These are phyloP conservation scores for Myripristis jacobus DNA, from an alignment of 2,797 vertebrate genomes.

Conservation along the genomic window DNA sequence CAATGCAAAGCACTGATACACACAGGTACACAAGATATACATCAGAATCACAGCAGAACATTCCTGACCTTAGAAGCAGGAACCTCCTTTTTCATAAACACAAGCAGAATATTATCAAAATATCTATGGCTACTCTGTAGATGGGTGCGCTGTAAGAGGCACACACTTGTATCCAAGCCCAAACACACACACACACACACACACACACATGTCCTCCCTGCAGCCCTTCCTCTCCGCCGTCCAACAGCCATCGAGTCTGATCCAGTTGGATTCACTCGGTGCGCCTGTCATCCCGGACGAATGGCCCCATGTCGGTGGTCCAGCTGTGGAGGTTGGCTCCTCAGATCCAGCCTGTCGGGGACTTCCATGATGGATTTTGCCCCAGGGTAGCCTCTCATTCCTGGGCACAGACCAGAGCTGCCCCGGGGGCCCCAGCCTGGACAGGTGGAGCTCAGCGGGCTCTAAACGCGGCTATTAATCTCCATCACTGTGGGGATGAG, in stretches of 20 bases:
- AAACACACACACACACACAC: conserved; percentile 8
- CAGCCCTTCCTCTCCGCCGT: conserved; percentile 14
- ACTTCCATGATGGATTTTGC: conserved; percentile 67
- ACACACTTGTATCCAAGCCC: neutral
- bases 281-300: conserved; percentile 66
- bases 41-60: neutral
- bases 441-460: conserved; percentile 82
- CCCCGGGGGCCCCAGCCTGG: conserved; percentile 64
- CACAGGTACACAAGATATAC: neutral
- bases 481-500: conserved; percentile 71
- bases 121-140: neutral
- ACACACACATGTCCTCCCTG: conserved; percentile 2
- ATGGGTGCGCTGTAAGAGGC: neutral
- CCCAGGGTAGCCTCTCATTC: conserved; percentile 58
- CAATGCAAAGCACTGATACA: neutral
- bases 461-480: conserved; percentile 83
- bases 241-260: conserved; percentile 50
- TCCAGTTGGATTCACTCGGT: conserved; percentile 51
- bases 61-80: no score
- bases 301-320: conserved; percentile 67
- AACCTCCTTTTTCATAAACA: neutral
- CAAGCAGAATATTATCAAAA: neutral
- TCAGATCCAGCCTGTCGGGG: conserved; percentile 56
- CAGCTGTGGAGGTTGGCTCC: conserved; percentile 64
- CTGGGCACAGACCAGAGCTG: conserved; percentile 56